phyloP scores from a whole-genome alignment of 2,888 invertebrate species.

The Vandiemenella viatica region DNA sequence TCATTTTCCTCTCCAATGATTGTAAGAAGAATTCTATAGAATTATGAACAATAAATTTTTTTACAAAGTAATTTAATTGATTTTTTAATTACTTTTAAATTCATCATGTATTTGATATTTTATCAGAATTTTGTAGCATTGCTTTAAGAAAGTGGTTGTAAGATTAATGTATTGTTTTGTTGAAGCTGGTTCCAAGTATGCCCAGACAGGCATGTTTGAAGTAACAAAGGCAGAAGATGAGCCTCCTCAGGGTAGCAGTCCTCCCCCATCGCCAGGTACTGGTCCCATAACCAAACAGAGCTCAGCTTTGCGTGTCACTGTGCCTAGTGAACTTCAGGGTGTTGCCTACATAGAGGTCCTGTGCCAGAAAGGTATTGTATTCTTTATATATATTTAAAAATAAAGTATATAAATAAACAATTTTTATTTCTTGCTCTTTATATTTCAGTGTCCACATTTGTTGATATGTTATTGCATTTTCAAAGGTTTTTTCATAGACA shows the following conservation, averaged over 20 bases:
- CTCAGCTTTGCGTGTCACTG: constrained; percentile 76
- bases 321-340: constrained; percentile 88
- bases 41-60: too few species aligned
- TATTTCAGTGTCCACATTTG: too few species aligned
- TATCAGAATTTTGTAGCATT: too few species aligned
- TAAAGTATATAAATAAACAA: not conserved
- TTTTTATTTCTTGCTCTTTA: constrained; percentile 3
- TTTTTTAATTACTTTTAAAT: too few species aligned
- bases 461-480: not conserved
- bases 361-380: constrained; percentile 67
- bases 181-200: constrained; percentile 77
- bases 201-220: constrained; percentile 88
- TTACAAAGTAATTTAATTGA: too few species aligned
- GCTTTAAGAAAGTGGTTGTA: too few species aligned
- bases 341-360: constrained; percentile 91
- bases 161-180: too few species aligned
- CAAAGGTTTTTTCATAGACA: too few species aligned
- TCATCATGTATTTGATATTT: too few species aligned
- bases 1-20: too few species aligned
- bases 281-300: constrained; percentile 34
- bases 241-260: constrained; percentile 25
- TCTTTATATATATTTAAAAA: not conserved
- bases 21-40: too few species aligned
- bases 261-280: constrained; percentile 27
- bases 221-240: constrained; percentile 86